Percentiles rank a stretch among this genome's conserved stretches.
Evolutionary conservation across 2,888 invertebrate genomes (phyloP).

Genomic region (Clistopyga incitator): DNA sequence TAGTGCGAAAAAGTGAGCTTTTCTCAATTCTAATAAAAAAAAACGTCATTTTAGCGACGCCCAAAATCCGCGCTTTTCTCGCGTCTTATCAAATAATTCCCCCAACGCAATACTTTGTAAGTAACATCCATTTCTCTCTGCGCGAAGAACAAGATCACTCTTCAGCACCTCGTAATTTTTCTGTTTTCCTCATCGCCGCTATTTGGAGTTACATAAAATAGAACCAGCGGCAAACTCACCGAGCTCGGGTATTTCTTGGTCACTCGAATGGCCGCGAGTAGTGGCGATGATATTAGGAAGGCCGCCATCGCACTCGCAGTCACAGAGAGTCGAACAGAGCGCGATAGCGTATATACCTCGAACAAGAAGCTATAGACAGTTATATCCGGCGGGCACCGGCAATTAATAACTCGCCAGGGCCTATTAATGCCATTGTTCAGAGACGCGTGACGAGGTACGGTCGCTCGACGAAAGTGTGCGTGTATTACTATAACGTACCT

Average conservation of each 20-base stretch:
- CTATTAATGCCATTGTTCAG: constrained; percentile 84
- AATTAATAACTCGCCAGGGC: constrained; percentile 84
- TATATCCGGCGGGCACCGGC: constrained; percentile 83
- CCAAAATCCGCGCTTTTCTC: too few relatives aligned
- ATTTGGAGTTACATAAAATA: constrained; percentile 14
- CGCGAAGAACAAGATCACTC: too few relatives aligned
- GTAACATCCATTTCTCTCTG: not conserved
- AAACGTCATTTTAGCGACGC: too few relatives aligned
- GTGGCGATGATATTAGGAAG: constrained; percentile 25
- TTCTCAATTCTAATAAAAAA: too few relatives aligned
- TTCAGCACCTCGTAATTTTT: not conserved
- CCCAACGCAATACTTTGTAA: too few relatives aligned
- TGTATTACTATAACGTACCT: constrained; percentile 48
- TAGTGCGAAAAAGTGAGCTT: too few relatives aligned
- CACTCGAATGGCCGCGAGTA: constrained; percentile 10
- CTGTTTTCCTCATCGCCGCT: not conserved
- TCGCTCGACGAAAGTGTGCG: constrained; percentile 68
- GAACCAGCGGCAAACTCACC: constrained; percentile 1
- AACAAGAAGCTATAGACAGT: constrained; percentile 81
- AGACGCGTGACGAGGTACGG: constrained; percentile 82
- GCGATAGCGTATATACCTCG: constrained; percentile 37
- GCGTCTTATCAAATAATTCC: too few relatives aligned
- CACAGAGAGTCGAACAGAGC: constrained; percentile 58
- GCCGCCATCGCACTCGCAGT: constrained; percentile 36
- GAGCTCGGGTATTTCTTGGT: not conserved